These are phyloP conservation scores for Campoletis sonorensis DNA, from an alignment of 1,140 invertebrate species.

Conservation along the genomic window DNA sequence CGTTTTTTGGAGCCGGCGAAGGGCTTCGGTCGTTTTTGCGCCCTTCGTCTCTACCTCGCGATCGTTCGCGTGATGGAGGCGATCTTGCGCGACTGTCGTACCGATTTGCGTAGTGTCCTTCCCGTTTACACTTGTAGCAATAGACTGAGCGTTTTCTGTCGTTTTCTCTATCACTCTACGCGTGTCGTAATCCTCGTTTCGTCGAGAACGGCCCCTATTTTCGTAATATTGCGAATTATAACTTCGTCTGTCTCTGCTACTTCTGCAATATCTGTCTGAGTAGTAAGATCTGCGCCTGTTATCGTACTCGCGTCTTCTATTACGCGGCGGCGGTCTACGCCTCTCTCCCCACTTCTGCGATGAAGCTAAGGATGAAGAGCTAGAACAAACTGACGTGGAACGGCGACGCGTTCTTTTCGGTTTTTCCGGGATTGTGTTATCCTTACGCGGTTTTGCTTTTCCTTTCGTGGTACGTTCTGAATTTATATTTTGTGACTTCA, in stretches of 20 bases:
- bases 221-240: neutral
- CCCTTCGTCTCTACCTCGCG: neutral
- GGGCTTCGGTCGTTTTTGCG: neutral
- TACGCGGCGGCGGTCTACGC: neutral
- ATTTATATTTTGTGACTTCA: neutral
- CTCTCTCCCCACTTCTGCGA: neutral
- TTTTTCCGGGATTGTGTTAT: no score
- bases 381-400: neutral
- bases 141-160: neutral
- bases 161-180: neutral
- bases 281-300: neutral
- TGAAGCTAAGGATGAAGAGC: conserved; percentile 5
- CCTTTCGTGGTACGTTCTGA: neutral
- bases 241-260: neutral
- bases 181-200: neutral
- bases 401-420: neutral
- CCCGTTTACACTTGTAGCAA: neutral
- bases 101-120: neutral
- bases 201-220: neutral
- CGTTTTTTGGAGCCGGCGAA: neutral
- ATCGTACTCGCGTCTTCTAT: neutral
- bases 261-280: neutral
- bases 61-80: neutral
- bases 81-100: neutral
- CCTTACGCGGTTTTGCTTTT: no score